phyloP scores from a whole-genome alignment of 1,140 invertebrate genomes.

The Gyrodactylus salaris region DNA sequence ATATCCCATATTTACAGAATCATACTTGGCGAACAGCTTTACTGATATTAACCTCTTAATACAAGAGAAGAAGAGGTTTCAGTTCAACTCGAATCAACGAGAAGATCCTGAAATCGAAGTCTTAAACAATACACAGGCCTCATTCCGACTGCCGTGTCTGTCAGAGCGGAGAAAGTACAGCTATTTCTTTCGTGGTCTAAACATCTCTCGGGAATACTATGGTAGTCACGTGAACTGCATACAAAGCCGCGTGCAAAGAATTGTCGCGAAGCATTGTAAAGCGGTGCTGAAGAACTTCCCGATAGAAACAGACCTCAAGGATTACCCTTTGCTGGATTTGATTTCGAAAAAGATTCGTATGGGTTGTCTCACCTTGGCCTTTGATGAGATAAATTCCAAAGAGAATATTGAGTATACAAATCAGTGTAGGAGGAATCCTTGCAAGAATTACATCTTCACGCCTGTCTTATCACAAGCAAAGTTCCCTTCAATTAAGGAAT shows the following conservation, averaged over 20 bases:
- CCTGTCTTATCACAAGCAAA: background rate
- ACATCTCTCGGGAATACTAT: background rate
- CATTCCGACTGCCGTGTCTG: background rate
- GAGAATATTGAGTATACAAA: background rate
- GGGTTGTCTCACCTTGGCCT: too few species aligned
- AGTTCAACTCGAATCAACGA: background rate
- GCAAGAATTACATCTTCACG: background rate
- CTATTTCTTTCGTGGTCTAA: background rate
- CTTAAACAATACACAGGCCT: background rate
- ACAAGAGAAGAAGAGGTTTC: background rate
- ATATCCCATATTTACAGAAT: constrained; percentile 2
- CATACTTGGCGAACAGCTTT: background rate
- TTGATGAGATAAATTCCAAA: background rate
- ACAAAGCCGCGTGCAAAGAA: background rate
- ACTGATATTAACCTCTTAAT: background rate
- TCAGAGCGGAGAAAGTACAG: background rate
- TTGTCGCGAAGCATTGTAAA: background rate
- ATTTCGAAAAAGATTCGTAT: background rate
- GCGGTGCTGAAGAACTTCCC: background rate
- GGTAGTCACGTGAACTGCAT: background rate
- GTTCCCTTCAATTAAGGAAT: background rate
- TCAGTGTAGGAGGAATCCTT: background rate
- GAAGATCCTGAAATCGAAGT: background rate
- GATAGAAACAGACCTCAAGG: background rate
- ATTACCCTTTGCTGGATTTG: background rate